Evolutionary conservation across 2,113 vertebrate species (phyloP).

Genomic region (Panthera tigris): DNA sequence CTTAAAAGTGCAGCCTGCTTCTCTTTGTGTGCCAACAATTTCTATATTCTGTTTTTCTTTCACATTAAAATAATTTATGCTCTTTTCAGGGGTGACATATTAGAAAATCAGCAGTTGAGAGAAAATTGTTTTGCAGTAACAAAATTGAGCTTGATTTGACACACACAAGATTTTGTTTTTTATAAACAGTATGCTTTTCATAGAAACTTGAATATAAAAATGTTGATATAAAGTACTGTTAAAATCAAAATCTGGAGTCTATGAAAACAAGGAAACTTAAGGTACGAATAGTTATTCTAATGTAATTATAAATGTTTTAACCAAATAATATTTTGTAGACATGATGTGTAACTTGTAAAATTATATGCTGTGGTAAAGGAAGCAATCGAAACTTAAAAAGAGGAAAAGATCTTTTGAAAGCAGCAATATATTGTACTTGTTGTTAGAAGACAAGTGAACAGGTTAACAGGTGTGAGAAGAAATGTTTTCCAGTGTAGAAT

Average conservation of each 20-base stretch:
- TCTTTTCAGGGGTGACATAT: constrained; percentile 36
- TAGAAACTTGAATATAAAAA: constrained; percentile 7
- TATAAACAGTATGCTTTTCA: neutral
- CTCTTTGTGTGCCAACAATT: neutral
- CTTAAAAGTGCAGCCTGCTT: constrained; percentile 36
- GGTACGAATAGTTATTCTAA: neutral
- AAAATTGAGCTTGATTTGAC: constrained; percentile 45
- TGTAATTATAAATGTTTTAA: neutral
- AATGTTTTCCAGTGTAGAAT: neutral
- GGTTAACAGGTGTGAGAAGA: neutral
- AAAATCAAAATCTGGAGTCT: neutral
- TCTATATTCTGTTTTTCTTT: neutral
- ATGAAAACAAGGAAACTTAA: constrained; percentile 14
- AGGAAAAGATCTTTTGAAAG: neutral
- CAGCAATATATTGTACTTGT: neutral
- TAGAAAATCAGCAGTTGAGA: constrained; percentile 24
- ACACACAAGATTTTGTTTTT: constrained; percentile 24
- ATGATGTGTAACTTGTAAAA: neutral
- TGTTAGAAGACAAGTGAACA: neutral
- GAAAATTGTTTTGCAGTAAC: constrained; percentile 31
- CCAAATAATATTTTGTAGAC: neutral
- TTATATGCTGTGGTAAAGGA: neutral
- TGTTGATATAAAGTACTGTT: neutral
- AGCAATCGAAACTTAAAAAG: neutral
- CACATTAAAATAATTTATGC: constrained; percentile 37